phyloP scores from a whole-genome alignment of 2,888 invertebrate genomes.

The Corythucha ciliata region DNA sequence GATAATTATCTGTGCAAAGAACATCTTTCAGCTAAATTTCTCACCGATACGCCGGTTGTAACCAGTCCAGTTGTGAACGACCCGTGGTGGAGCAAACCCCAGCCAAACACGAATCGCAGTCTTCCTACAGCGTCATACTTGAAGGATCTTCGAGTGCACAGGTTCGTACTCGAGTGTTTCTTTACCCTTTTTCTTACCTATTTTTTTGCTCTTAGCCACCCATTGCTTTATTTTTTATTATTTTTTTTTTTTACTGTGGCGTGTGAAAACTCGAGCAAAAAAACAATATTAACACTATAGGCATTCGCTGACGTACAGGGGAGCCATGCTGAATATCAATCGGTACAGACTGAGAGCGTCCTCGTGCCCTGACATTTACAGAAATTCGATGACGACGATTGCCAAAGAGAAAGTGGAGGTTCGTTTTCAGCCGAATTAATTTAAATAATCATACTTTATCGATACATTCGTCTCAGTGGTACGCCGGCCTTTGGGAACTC shows the following conservation, averaged over 20 bases:
- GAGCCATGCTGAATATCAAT: constrained; percentile 76
- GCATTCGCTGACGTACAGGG: constrained; percentile 70
- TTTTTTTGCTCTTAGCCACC: background rate
- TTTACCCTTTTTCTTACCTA: background rate
- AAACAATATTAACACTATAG: constrained; percentile 39
- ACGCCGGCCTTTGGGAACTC: constrained; percentile 64
- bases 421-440: too few species aligned
- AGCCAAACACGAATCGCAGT: constrained; percentile 22
- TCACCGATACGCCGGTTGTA: constrained; percentile 23
- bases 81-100: constrained; percentile 28
- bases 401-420: constrained; percentile 61
- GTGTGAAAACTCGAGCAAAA: background rate
- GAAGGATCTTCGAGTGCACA: constrained; percentile 62
- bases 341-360: constrained; percentile 70
- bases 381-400: constrained; percentile 76
- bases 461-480: constrained; percentile 49
- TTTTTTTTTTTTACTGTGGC: background rate
- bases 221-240: background rate
- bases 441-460: too few species aligned
- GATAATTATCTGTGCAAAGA: constrained; percentile 15
- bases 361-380: constrained; percentile 83
- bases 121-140: constrained; percentile 59
- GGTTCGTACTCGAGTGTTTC: constrained; percentile 34
- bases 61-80: constrained; percentile 26
- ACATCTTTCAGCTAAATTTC: constrained; percentile 28